Base-by-base conservation (phyloP, 2,797 vertebrate species). In the Neosalanx taihuensis region DNA sequence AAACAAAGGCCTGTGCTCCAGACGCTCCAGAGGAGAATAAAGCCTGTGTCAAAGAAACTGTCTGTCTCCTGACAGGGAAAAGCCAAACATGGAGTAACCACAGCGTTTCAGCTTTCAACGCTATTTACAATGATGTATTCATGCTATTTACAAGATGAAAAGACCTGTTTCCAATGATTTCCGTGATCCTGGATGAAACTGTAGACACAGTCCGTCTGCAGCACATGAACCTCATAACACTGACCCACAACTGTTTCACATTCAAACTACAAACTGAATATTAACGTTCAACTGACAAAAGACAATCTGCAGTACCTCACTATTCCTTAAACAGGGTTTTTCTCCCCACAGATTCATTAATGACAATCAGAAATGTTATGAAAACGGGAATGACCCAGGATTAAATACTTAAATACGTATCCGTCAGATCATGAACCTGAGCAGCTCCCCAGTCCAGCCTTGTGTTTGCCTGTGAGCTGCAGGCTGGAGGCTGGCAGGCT, bases 21-120 rank as follows among this genome's bases (percentile, higher is more conserved):
- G 70, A 79, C 74, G 65, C 70, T 74, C 78, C 51, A 71, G 63
- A 67, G 71, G 30, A 67, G 71, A 58, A 75, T 68, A 70, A 70
- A 70, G 46, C 51, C 4, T 3, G 3, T 18, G 13, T 53, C 3
- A 56, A 0, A 37, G 12, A 41, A 17, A 3, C 3, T 23, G 5
- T 15, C 7, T 33, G 18, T 63, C 33, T 31, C 13, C 61, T 31
- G 1, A 63, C 31, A 7, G 61, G 29, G 1, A 63, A 63, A n/a
- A 60, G 30, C 5, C 29, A 63, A 17, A 33, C 15, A 63, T 23
- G 7, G 13, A 35, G 29, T 5, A 69, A 59, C 67, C 51, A 12
- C 67, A 58, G 7, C 56, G 31, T 41, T 65, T 46, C 63, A 65
- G 63, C 4, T 65, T 3, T 6, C n/a, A 33, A 65, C 35, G 23